Base-by-base conservation (phyloP, 2,888 invertebrate genomes). In the Troides helena region DNA sequence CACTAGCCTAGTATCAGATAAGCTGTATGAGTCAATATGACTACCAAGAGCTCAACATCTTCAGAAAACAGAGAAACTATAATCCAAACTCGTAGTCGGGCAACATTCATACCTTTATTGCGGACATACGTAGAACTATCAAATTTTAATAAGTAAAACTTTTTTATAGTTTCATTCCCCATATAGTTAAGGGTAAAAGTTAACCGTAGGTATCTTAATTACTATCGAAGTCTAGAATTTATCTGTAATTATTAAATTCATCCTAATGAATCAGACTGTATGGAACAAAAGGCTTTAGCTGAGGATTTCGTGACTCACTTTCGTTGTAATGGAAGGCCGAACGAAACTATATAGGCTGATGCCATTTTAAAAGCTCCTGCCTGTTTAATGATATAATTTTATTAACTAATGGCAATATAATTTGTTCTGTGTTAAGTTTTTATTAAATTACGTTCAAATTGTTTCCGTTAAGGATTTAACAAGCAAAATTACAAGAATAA, bases 251-350 rank as follows among this genome's bases (percentile, higher is more conserved):
- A 62, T 39, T 8, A 46, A 5, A 62, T 23, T 21, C 21, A 53
- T 21, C 53, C 46, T 65, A 43, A 65, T 65, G n/a, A 61, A 57
- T 61, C 23, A 39, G 59, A 60, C 43, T 57, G 30, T 4, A 25
- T 65, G 39, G 56, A 58, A 69, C 65, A 69, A 69, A 64, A 62
- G 69, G 23, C 56, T 50, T 50, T 62, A 25, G 30, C 30, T 64
- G 53, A 36, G 36, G 61, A 21, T 62, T 21, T 59, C 57, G 69
- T 70, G 69, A 70, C 21, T 65, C 66, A 66, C 58, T 50, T 70
- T 62, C 58, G 50, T 62, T 65, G 62, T 46, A 62, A 25, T 23
- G 62, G 66, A 66, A 69, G 69, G 69, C 56, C 69, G 50, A 25
- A 59, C 17, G 25, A 46, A 50, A 46, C 25, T 23, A 62, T 62